Evolutionary conservation across 2,113 vertebrate genomes (phyloP).

Genomic region (Eubucco bourcierii): DNA sequence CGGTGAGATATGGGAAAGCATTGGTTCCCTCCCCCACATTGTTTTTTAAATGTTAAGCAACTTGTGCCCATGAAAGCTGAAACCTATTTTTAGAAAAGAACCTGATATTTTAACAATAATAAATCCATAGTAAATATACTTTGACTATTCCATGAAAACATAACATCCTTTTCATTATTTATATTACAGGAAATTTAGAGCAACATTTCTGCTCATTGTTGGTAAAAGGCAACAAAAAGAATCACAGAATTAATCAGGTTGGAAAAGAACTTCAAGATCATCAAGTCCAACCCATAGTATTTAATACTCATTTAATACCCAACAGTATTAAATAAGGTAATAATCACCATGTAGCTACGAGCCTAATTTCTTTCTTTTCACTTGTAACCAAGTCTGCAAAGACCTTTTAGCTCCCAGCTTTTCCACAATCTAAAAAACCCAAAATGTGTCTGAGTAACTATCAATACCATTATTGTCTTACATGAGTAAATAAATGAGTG

Average conservation of each 20-base stretch:
- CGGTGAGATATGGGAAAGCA: not conserved
- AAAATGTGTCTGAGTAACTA: not conserved
- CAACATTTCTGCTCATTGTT: not conserved
- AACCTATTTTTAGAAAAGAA: not conserved
- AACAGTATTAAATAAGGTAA: not conserved
- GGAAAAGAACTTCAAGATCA: too few species aligned
- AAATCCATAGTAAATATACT: not conserved
- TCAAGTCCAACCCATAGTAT: too few species aligned
- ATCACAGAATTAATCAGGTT: too few species aligned
- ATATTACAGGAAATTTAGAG: not conserved
- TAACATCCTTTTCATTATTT: not conserved
- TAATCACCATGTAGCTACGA: not conserved
- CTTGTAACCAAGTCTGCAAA: not conserved
- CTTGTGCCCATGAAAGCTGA: not conserved
- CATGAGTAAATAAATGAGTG: conserved; percentile 59
- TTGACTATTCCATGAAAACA: not conserved
- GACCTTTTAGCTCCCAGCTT: not conserved
- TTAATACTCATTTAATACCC: too few species aligned
- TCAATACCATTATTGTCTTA: conserved; percentile 39
- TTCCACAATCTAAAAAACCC: not conserved
- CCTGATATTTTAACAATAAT: not conserved
- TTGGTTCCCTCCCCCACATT: not conserved
- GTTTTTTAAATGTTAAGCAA: not conserved
- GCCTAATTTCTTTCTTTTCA: not conserved
- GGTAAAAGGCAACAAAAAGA: not conserved